Base-by-base conservation (phyloP, 2,113 vertebrate genomes). In the Pseudorectes ferrugineus region DNA sequence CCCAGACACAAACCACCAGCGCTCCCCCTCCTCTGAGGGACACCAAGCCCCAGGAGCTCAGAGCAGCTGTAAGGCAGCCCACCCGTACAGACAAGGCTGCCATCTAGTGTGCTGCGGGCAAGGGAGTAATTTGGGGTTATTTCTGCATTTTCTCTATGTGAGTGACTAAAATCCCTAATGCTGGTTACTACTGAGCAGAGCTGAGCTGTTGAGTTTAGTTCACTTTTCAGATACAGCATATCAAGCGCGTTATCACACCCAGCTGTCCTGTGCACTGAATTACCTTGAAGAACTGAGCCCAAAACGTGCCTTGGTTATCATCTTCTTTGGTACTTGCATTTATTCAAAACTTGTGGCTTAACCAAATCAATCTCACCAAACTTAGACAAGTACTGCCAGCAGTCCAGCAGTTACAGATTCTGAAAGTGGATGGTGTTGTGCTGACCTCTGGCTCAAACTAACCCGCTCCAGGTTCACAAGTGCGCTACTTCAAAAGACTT, bases 121-220 rank as follows among this genome's bases (percentile, higher is more conserved):
- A 26, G 14, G 2, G 1, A 46, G 2, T 1, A 5, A 46, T 21
- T 22, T 0, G 25, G 21, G 31, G 5, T 10, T 12, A 7, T 21
- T 36, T n/a, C 8, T 12, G 35, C 0, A 0, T 26, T 57, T 42
- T 14, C 38, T 51, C 20, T 26, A 2, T 0, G 5, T 23, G 14
- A 16, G 21, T 4, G 11, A 35, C 36, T 38, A 12, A 33, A 29
- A 51, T 5, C 6, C 13, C 20, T 14, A 13, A 15, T 11, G 4
- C 24, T 74, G 38, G 17, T 21, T 42, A 38, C 11, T 54, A 14
- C 10, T 6, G 12, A 52, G 67, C 28, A 61, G 21, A 82, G 16
- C 24, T 4, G 25, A 1, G 20, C 35, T 12, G 9, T 5, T 46
- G 11, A 1, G 8, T 26, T 52, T 11, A 18, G 6, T 24, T 54